Evolutionary conservation across 2,113 vertebrate species (phyloP).

Genomic region (Bubo blakistoni): DNA sequence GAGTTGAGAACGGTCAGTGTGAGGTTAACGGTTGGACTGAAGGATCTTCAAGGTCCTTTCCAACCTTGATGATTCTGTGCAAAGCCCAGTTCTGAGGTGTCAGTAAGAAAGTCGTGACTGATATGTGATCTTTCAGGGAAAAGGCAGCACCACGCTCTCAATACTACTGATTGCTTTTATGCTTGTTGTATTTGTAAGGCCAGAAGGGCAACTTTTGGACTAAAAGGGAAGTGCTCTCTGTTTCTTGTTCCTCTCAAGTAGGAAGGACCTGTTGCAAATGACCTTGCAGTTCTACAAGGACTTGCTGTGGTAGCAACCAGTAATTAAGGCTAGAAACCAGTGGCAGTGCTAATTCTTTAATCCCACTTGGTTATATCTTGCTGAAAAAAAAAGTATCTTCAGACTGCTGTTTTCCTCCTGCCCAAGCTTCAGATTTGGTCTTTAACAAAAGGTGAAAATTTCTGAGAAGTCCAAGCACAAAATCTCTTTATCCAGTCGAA

Average conservation of each 20-base stretch:
- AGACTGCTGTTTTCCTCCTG: neutral
- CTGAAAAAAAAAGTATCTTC: neutral
- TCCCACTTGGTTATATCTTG: neutral
- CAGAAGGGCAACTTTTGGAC: neutral
- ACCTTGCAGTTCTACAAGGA: neutral
- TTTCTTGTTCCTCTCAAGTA: neutral
- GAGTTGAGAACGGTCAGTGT: too few species aligned
- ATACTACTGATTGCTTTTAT: neutral
- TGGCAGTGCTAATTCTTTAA: neutral
- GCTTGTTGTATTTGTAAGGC: neutral
- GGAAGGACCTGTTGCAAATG: neutral
- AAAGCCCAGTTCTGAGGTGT: neutral
- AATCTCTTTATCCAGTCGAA: neutral
- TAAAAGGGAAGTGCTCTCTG: neutral
- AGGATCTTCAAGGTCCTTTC: too few species aligned
- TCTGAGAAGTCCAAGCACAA: neutral
- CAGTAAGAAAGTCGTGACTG: neutral
- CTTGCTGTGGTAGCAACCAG: neutral
- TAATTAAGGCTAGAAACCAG: neutral
- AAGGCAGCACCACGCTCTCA: neutral
- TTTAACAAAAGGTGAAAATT: neutral
- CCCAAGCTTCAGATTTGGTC: neutral
- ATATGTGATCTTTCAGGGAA: neutral
- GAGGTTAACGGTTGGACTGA: too few species aligned
- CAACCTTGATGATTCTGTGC: neutral